phyloP scores from a whole-genome alignment of 2,113 vertebrate species.

The Struthio camelus region DNA sequence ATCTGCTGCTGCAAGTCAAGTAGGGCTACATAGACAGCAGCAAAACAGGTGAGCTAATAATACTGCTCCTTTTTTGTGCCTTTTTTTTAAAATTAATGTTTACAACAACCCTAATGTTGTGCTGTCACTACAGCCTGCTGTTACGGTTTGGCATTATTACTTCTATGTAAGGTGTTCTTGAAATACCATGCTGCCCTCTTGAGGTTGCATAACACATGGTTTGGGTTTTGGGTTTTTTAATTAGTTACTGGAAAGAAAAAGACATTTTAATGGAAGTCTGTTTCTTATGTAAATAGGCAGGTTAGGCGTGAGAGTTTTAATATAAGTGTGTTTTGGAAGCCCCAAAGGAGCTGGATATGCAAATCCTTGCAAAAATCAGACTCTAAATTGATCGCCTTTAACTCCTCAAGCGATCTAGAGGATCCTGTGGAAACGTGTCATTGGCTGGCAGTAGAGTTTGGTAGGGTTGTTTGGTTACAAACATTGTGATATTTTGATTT shows the following conservation, averaged over 20 bases:
- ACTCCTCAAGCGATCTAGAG: background rate
- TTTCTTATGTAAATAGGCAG: background rate
- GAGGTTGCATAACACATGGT: background rate
- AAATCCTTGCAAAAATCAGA: background rate
- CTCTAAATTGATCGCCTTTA: background rate
- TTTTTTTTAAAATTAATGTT: background rate
- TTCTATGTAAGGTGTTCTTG: background rate
- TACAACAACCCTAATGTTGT: background rate
- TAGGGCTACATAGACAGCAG: background rate
- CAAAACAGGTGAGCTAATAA: background rate
- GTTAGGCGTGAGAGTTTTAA: background rate
- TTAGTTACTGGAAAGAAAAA: background rate
- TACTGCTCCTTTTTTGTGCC: background rate
- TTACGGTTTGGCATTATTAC: background rate
- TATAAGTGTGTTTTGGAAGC: accelerated
- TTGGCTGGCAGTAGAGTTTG: background rate
- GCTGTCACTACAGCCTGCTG: background rate
- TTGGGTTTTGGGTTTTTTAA: background rate
- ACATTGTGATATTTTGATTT: background rate
- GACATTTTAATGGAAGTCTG: background rate
- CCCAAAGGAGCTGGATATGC: background rate
- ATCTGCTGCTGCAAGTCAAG: background rate
- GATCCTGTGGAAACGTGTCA: background rate
- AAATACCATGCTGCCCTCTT: slow-evolving; percentile 67
- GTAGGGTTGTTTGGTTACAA: background rate